Evolutionary conservation across 2,113 vertebrate species (phyloP).

Genomic region (Bos taurus): DNA sequence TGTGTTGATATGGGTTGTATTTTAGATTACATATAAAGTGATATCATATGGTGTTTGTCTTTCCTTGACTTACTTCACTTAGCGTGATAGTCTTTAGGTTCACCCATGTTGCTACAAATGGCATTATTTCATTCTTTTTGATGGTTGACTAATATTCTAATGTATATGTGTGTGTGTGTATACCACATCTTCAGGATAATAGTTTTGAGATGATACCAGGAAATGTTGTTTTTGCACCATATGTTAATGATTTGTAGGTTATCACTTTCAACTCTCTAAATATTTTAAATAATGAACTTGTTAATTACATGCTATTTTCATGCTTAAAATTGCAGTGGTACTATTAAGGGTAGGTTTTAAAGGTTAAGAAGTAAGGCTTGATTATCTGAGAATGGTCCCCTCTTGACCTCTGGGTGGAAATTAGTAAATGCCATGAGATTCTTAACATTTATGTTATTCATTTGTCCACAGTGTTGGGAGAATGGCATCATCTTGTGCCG

Average conservation of each 20-base stretch:
- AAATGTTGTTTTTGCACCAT: not conserved
- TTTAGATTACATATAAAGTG: not conserved
- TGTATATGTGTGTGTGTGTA: not conserved
- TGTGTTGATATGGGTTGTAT: not conserved
- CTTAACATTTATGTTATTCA: not conserved
- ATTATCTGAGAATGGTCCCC: not conserved
- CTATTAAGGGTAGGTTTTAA: not conserved
- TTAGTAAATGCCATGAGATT: not conserved
- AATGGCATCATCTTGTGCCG: conserved; percentile 97
- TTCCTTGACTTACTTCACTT: not conserved
- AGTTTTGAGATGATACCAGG: not conserved
- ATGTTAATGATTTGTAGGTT: not conserved
- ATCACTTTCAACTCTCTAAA: not conserved
- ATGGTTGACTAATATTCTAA: not conserved
- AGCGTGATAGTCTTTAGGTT: not conserved
- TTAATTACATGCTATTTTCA: not conserved
- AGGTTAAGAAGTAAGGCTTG: not conserved
- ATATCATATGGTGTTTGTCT: not conserved
- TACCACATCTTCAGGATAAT: not conserved
- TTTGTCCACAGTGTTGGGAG: conserved; percentile 93
- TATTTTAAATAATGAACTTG: not conserved
- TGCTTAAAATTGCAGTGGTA: not conserved
- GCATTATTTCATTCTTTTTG: not conserved
- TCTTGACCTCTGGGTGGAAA: not conserved
- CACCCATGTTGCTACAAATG: not conserved